phyloP scores from a whole-genome alignment of 1,140 invertebrate genomes.

The Copidosoma floridanum region DNA sequence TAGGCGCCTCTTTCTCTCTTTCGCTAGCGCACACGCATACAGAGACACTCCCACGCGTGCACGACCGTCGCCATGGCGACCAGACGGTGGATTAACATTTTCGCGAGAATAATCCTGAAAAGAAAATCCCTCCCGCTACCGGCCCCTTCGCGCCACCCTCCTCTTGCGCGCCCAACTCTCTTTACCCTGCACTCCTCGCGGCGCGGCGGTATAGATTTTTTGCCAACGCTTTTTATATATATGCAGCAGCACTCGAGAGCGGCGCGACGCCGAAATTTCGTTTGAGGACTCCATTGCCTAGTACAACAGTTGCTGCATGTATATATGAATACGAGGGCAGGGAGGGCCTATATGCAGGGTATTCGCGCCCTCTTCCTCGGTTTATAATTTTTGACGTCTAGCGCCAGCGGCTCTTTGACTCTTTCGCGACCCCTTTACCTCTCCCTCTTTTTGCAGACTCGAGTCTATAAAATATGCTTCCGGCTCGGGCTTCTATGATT shows the following conservation, averaged over 20 bases:
- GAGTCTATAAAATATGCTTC: neutral
- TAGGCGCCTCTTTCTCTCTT: slow-evolving; percentile 30
- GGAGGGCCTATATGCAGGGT: too few species aligned
- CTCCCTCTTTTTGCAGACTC: neutral
- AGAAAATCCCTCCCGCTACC: too few species aligned
- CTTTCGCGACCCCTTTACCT: neutral
- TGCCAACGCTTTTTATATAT: too few species aligned
- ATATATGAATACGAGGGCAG: too few species aligned
- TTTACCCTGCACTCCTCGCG: neutral
- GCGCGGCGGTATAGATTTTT: slow-evolving; percentile 40
- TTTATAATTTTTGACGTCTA: neutral
- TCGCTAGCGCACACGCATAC: too few species aligned
- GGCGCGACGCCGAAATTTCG: slow-evolving; percentile 50
- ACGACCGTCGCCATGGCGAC: slow-evolving; percentile 40
- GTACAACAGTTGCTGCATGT: too few species aligned
- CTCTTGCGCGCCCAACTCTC: neutral
- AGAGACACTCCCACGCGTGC: too few species aligned
- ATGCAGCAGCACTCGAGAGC: slow-evolving; percentile 43
- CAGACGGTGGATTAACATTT: slow-evolving; percentile 33
- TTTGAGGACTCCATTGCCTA: too few species aligned
- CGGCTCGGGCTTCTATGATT: neutral
- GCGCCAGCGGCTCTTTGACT: neutral
- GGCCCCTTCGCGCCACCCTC: too few species aligned
- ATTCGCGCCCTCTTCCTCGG: too few species aligned
- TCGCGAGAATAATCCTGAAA: slow-evolving; percentile 30